Evolutionary conservation across 1,140 invertebrate genomes (phyloP).

Genomic region (Catajapyx aquilonaris): DNA sequence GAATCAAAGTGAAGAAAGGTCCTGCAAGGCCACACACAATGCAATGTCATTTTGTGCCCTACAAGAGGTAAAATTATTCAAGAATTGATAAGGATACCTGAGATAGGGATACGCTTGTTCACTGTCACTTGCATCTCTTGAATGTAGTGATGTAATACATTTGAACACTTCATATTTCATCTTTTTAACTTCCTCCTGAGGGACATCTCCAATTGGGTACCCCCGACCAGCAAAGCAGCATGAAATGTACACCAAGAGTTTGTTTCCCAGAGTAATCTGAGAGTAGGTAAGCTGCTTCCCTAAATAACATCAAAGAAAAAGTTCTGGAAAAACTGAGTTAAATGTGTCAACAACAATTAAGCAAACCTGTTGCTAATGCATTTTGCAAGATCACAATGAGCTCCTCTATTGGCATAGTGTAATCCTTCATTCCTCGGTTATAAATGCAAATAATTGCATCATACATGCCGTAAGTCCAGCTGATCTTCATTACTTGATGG

Average conservation of each 20-base stretch:
- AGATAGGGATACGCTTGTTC: conserved; percentile 61
- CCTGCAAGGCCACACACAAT: conserved; percentile 24
- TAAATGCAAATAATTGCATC: conserved; percentile 76
- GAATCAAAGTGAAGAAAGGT: conserved; percentile 69
- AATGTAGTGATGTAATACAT: conserved; percentile 34
- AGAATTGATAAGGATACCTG: conserved; percentile 15
- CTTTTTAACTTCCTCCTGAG: conserved; percentile 36
- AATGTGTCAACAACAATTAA: too few species aligned
- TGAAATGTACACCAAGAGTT: conserved; percentile 76
- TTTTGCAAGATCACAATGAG: conserved; percentile 33
- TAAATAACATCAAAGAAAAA: conserved; percentile 10
- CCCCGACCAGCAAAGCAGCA: conserved; percentile 80
- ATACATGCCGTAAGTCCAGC: conserved; percentile 53
- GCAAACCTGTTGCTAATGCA: conserved; percentile 17
- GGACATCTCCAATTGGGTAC: conserved; percentile 70
- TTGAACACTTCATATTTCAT: conserved; percentile 46
- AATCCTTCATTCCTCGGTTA: conserved; percentile 65
- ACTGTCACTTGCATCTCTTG: conserved; percentile 34
- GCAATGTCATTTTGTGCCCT: conserved; percentile 4
- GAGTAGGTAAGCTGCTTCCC: conserved; percentile 15
- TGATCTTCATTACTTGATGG: conserved; percentile 67
- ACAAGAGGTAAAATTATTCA: conserved; percentile 1
- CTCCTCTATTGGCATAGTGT: conserved; percentile 61
- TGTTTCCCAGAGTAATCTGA: conserved; percentile 48
- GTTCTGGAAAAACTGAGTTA: too few species aligned